Evolutionary conservation across 2,113 vertebrate genomes (phyloP).

Genomic region (Pseudopipra pipra): DNA sequence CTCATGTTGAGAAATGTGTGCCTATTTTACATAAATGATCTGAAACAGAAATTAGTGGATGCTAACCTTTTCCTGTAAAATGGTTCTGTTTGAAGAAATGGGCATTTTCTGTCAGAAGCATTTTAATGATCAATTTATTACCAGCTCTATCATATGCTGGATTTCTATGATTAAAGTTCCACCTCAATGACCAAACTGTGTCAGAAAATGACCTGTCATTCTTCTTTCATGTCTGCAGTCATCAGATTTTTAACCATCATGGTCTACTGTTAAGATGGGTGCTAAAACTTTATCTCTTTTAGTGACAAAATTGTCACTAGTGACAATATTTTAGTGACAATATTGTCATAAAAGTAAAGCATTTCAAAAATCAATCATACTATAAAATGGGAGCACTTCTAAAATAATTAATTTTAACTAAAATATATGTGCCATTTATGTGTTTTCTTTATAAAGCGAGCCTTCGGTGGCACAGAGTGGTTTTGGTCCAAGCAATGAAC

Average conservation of each 20-base stretch:
- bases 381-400: neutral
- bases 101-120: neutral
- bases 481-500: neutral
- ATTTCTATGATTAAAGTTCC: neutral
- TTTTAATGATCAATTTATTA: neutral
- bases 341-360: neutral
- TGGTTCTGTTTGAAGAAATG: neutral
- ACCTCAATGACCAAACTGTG: neutral
- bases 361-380: neutral
- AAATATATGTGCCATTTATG: neutral
- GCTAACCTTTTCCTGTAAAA: neutral
- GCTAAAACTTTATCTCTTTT: neutral
- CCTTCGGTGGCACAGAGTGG: neutral
- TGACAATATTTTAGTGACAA: too few species aligned
- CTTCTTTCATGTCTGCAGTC: neutral
- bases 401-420: neutral
- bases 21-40: neutral
- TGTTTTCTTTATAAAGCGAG: neutral
- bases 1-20: accelerated
- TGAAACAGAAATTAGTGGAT: neutral
- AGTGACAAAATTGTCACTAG: neutral
- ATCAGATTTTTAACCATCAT: neutral
- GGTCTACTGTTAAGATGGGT: neutral
- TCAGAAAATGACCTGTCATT: neutral
- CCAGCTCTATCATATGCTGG: neutral